A percentile compares a stretch with the other conserved stretches of the same genome.
These are phyloP conservation scores for Coracias cyanogaster DNA, from an alignment of 2,797 vertebrate genomes.

Conservation along the genomic window DNA sequence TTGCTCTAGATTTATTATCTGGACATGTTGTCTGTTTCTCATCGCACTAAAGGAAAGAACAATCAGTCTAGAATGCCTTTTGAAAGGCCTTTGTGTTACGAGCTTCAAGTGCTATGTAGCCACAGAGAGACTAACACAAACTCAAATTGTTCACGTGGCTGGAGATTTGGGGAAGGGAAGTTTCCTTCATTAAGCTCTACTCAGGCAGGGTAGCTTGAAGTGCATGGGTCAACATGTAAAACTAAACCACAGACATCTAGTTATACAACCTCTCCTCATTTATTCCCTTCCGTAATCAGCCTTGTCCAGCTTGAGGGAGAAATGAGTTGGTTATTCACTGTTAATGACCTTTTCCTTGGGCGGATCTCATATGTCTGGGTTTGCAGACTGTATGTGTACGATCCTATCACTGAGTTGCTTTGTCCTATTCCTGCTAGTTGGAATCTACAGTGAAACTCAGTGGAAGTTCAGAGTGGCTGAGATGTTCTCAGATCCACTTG, in stretches of 20 bases:
- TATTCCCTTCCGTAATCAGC: background rate
- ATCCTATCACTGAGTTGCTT: background rate
- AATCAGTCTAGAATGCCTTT: background rate
- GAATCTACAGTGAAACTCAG: background rate
- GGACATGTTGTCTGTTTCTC: background rate
- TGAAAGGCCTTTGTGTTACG: background rate
- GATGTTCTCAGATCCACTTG: background rate
- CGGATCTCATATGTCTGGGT: background rate
- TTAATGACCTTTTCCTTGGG: background rate
- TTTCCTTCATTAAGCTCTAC: background rate
- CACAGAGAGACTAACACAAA: background rate
- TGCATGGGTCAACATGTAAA: background rate
- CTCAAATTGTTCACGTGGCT: background rate
- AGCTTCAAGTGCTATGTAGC: background rate
- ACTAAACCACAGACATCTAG: background rate
- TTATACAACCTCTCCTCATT: background rate
- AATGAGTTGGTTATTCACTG: background rate
- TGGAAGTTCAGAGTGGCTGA: background rate
- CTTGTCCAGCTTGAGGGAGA: background rate
- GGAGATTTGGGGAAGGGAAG: background rate
- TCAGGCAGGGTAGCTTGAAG: background rate
- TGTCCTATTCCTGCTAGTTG: background rate
- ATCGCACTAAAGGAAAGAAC: background rate
- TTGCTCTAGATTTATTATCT: background rate
- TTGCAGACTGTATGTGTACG: fast-evolving